phyloP scores from a whole-genome alignment of 2,797 vertebrate genomes.

The Falco naumanni region DNA sequence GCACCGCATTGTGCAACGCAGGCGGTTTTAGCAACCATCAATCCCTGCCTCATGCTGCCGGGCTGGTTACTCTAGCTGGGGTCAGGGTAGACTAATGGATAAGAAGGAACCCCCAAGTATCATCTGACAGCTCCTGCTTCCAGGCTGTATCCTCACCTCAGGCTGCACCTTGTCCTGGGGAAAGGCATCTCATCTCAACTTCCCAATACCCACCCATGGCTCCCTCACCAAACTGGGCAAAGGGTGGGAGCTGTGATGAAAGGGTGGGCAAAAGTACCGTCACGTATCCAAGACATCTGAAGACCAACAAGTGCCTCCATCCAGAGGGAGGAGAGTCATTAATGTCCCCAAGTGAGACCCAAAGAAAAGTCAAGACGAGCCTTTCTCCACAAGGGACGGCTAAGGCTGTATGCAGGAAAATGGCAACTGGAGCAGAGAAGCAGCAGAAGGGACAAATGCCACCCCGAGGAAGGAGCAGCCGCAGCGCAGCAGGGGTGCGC shows the following conservation, averaged over 20 bases:
- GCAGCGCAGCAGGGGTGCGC: neutral
- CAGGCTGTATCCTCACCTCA: neutral
- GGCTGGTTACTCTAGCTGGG: neutral
- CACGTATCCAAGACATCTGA: neutral
- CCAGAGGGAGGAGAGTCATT: neutral
- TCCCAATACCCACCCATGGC: neutral
- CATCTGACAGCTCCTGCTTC: neutral
- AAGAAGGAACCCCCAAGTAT: neutral
- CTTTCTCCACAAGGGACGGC: neutral
- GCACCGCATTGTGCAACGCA: neutral
- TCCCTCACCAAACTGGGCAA: accelerated
- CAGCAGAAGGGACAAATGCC: neutral
- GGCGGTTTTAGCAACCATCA: conserved; percentile 1
- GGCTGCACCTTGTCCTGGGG: neutral
- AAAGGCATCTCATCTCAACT: neutral
- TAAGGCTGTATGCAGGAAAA: neutral
- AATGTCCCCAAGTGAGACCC: neutral
- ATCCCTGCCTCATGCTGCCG: accelerated
- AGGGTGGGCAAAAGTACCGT: neutral
- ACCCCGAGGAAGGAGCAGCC: neutral
- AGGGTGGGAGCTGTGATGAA: neutral
- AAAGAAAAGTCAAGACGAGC: neutral
- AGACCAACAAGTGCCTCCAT: accelerated
- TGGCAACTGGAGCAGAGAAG: neutral
- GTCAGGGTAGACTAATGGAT: neutral